Conservation (phyloP, 1,140 invertebrate species). For the Diabrotica virgifera region DNA sequence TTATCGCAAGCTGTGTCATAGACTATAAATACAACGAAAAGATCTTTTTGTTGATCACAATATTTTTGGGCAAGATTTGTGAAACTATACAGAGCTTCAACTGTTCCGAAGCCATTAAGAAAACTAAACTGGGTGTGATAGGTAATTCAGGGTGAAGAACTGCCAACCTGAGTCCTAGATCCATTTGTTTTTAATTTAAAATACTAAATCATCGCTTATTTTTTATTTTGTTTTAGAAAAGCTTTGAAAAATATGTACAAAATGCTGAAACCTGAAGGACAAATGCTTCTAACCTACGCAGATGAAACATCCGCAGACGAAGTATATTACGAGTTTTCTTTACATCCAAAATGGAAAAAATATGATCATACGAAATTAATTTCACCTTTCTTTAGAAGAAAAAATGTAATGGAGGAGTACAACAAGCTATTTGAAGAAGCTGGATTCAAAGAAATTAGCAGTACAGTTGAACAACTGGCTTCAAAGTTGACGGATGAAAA, state of each 20-base stretch:
- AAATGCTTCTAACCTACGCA: not conserved
- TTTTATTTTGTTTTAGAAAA: not conserved
- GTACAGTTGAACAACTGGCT: not conserved
- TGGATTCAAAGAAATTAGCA: not conserved
- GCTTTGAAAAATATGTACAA: not conserved
- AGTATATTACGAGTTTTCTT: not conserved
- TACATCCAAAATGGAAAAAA: conserved; percentile 5
- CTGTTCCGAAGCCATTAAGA: too few relatives aligned
- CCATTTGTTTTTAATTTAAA: too few relatives aligned
- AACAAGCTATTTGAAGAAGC: not conserved
- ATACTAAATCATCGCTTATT: too few relatives aligned
- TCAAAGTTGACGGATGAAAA: conserved; percentile 1
- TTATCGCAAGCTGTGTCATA: too few relatives aligned
- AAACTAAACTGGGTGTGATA: too few relatives aligned
- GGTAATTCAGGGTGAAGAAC: too few relatives aligned
- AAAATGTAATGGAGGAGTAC: not conserved
- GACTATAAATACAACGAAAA: too few relatives aligned
- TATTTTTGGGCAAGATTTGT: too few relatives aligned
- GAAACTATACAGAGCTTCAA: too few relatives aligned
- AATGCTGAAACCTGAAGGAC: conserved; percentile 3
- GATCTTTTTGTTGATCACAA: too few relatives aligned
- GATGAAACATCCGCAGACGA: not conserved
- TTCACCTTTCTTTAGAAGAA: not conserved
- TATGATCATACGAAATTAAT: not conserved
- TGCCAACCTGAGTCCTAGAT: too few relatives aligned